These are phyloP conservation scores for Urocitellus parryii DNA, from an alignment of 2,113 vertebrate species.

Conservation along the genomic window DNA sequence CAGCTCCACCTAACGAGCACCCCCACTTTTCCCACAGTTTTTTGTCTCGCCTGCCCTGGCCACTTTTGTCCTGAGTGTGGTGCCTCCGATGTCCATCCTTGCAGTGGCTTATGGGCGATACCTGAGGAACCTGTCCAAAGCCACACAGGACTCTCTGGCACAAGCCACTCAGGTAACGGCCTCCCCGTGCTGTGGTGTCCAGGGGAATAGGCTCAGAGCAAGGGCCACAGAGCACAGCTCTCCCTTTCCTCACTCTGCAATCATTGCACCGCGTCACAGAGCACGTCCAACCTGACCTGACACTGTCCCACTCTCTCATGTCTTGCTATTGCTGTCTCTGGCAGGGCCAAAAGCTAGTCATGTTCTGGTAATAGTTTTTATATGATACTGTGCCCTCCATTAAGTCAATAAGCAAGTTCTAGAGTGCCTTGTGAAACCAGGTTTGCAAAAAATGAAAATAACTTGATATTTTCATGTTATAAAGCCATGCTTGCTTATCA, in stretches of 20 bases:
- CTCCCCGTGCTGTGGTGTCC: accelerated
- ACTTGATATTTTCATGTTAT: neutral
- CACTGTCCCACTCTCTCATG: neutral
- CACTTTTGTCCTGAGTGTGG: conserved; percentile 94
- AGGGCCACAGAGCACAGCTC: neutral
- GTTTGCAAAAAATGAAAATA: conserved; percentile 8
- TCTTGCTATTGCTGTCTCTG: neutral
- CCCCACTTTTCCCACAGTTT: conserved; percentile 88
- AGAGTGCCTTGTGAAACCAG: neutral
- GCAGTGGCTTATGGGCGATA: conserved; percentile 95
- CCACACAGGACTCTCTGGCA: conserved; percentile 96
- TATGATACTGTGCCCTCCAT: neutral
- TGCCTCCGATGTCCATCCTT: conserved; percentile 92
- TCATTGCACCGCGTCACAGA: neutral
- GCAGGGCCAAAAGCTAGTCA: neutral
- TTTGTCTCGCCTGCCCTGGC: conserved; percentile 96
- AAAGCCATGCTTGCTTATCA: neutral
- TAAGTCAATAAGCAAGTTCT: neutral
- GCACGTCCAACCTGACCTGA: neutral
- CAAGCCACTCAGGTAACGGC: conserved; percentile 94
- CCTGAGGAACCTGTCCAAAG: conserved; percentile 93
- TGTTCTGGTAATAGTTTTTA: neutral
- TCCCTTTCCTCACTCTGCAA: neutral
- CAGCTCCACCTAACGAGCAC: neutral
- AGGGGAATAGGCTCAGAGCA: neutral